phyloP scores from a whole-genome alignment of 2,797 vertebrate species.

The Morus bassanus region DNA sequence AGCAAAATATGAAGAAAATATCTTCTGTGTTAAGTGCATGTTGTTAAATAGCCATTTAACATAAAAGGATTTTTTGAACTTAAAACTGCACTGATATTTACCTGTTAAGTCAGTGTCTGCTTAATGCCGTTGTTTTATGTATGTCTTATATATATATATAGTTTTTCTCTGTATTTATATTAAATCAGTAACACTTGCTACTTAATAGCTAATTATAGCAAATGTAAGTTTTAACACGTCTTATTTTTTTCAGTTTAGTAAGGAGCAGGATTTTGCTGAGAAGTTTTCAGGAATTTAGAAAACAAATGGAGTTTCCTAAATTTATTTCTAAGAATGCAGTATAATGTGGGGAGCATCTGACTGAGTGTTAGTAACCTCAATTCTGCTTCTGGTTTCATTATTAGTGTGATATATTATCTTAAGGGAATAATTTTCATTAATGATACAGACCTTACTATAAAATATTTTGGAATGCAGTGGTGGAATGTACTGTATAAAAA shows the following conservation, averaged over 20 bases:
- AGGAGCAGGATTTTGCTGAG: not conserved
- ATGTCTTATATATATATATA: not conserved
- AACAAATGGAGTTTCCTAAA: not conserved
- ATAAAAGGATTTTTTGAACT: not conserved
- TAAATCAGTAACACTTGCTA: not conserved
- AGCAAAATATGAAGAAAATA: not conserved
- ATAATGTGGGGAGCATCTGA: not conserved
- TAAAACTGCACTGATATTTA: not conserved
- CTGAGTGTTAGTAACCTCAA: not conserved
- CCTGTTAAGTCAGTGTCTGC: not conserved
- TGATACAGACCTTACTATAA: not conserved
- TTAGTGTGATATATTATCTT: not conserved
- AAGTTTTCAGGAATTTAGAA: not conserved
- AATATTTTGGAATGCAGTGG: not conserved
- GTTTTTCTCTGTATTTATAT: not conserved
- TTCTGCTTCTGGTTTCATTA: not conserved
- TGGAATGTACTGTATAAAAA: not conserved
- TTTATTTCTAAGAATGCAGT: not conserved
- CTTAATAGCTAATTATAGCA: not conserved
- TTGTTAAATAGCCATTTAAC: not conserved
- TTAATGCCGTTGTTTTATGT: not conserved
- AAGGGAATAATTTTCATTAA: not conserved
- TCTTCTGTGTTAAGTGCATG: not conserved
- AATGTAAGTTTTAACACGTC: not conserved
- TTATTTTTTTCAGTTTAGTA: not conserved